These are phyloP conservation scores for Hycleus phaleratus DNA, from an alignment of 1,140 invertebrate species.

Conservation along the genomic window DNA sequence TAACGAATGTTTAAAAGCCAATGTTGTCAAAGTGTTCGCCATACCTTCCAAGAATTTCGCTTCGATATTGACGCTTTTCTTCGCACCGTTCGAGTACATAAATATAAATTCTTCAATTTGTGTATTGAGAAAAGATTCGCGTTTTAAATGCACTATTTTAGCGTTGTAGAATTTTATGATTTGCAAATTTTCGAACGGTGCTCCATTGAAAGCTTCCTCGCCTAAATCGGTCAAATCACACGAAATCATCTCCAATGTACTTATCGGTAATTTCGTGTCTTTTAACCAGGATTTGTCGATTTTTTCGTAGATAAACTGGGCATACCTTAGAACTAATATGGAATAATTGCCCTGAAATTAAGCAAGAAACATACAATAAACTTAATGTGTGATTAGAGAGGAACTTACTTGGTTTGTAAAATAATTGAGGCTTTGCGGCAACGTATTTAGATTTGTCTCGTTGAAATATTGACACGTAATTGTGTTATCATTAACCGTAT, in stretches of 20 bases:
- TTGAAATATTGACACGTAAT: too few relatives aligned
- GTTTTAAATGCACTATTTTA: not conserved
- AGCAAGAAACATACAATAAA: too few relatives aligned
- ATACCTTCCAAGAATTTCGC: not conserved
- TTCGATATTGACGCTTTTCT: not conserved
- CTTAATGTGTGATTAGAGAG: too few relatives aligned
- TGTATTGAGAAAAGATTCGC: not conserved
- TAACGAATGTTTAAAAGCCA: not conserved
- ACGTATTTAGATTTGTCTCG: too few relatives aligned
- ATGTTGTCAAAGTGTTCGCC: not conserved
- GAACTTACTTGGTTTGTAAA: too few relatives aligned
- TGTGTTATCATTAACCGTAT: too few relatives aligned
- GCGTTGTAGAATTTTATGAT: not conserved
- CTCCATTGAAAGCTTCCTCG: constrained; percentile 1
- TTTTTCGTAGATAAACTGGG: not conserved
- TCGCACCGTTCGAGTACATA: not conserved
- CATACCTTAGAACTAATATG: not conserved
- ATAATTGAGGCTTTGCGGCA: too few relatives aligned
- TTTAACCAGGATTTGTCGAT: constrained; percentile 7
- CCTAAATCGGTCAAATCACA: not conserved
- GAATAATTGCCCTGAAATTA: not conserved
- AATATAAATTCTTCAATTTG: not conserved
- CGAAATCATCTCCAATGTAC: not conserved
- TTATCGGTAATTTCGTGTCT: not conserved
- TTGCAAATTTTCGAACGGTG: not conserved